Evolutionary conservation across 2,113 vertebrate genomes (phyloP), one percentile per base, ranked within the genome.

Genomic region (Sorex araneus): DNA sequence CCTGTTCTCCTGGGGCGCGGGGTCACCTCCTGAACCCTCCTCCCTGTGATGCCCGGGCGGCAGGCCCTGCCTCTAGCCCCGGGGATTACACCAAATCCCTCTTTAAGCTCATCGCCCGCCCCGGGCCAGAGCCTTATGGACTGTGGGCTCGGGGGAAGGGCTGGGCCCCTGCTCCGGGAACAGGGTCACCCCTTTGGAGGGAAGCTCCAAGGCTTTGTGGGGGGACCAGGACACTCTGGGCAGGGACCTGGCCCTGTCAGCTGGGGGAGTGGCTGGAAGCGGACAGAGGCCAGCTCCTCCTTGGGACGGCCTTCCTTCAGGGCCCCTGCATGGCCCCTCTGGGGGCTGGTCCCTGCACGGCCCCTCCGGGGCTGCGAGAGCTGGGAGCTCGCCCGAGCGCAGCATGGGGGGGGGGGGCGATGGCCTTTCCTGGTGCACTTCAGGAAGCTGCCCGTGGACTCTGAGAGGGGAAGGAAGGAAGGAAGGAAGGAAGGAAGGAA

Each of bases 11-110:
- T 66, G 67, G 50, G 36, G 70, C n/a, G 8, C 32, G 63, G 30
- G 75, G 43, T 77, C 80, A 69, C 66, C 70, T 21, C 36, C 76
- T 79, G 36, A 73, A 54, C 45, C 40, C 69, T 75, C 70, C 13
- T 10, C 32, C 84, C 57, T 87, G 45, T 57, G 69, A 67, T 88
- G 50, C 86, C 70, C 30, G 64, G 83, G 80, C 92, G 36, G 67
- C 94, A 91, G 79, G 3, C 54, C 60, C 36, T 89, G 13, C 2
- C 69, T 93, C 96, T 94, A 96, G 76, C 89, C 93, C 88, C 89
- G 63, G 74, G 93, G 95, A 97, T 97, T 97, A 97, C 69, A 79
- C 76, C 21, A 92, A 96, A 92, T 90, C 90, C 76, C 54, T 63
- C 25, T 6, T 95, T 95, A 96, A 96, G 85, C 94, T 95, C 85